Evolutionary conservation across 2,113 vertebrate species (phyloP).

Genomic region (Orientallactaga bullata): DNA sequence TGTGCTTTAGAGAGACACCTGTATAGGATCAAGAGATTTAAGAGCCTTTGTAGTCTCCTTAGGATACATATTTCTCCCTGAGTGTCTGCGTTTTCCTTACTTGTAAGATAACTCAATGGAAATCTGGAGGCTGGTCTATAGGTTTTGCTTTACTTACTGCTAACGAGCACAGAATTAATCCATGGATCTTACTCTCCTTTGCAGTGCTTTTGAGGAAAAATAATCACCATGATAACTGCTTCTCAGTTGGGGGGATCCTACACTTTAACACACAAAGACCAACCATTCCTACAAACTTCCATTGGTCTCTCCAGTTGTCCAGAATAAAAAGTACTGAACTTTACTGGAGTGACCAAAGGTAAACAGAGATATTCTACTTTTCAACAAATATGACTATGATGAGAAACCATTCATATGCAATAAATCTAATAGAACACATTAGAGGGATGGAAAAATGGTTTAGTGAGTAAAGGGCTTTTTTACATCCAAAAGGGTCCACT

Average conservation of each 20-base stretch:
- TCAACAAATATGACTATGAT: neutral
- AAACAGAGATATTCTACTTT: constrained; percentile 25
- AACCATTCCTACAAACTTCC: neutral
- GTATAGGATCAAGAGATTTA: constrained; percentile 67
- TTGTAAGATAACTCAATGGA: constrained; percentile 49
- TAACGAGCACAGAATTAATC: constrained; percentile 47
- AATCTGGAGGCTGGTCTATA: neutral
- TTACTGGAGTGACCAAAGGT: constrained; percentile 19
- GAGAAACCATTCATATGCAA: neutral
- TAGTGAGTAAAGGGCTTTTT: no score
- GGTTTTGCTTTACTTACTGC: constrained; percentile 11
- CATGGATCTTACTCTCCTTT: constrained; percentile 31
- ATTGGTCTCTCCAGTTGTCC: neutral
- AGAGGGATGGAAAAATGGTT: no score
- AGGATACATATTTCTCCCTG: constrained; percentile 61
- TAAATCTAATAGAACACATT: no score
- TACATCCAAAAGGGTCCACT: neutral
- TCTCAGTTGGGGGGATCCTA: neutral
- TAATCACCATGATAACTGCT: neutral
- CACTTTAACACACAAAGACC: neutral
- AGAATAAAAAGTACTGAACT: neutral
- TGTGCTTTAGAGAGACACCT: constrained; percentile 65
- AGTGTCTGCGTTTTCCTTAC: constrained; percentile 13
- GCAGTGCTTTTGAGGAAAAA: constrained; percentile 44
- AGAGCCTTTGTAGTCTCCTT: constrained; percentile 69